phyloP scores from a whole-genome alignment of 2,888 invertebrate genomes.

The Callyntrura sp. region DNA sequence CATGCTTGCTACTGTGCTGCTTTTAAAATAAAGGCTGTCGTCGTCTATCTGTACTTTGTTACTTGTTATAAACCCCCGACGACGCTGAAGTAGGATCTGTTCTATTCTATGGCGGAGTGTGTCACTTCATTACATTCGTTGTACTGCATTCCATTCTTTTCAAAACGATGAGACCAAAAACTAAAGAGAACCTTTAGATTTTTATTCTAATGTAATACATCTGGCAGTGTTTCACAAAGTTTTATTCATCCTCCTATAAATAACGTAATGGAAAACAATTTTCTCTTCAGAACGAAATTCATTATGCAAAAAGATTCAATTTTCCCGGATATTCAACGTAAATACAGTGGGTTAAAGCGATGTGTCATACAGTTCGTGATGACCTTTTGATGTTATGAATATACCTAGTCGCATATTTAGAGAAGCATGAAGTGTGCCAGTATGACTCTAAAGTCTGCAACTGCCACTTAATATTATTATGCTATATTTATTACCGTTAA shows the following conservation, averaged over 20 bases:
- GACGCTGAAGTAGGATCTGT: constrained; percentile 24
- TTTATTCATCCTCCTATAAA: constrained; percentile 65
- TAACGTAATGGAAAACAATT: constrained; percentile 42
- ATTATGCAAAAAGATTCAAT: constrained; percentile 18
- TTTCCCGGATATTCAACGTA: constrained; percentile 41
- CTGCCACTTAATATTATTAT: constrained; percentile 2
- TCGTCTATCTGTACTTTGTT: constrained; percentile 59
- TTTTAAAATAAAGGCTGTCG: constrained; percentile 61
- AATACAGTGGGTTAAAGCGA: neutral
- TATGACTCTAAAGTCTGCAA: neutral
- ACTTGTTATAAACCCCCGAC: constrained; percentile 25
- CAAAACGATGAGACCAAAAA: constrained; percentile 8
- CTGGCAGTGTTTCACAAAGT: constrained; percentile 67
- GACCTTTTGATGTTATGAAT: constrained; percentile 50
- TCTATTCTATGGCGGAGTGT: constrained; percentile 44
- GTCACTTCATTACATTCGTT: constrained; percentile 61
- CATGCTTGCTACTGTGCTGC: constrained; percentile 47
- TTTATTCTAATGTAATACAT: constrained; percentile 60
- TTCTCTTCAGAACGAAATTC: constrained; percentile 22
- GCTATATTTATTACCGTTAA: neutral
- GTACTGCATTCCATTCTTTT: constrained; percentile 72
- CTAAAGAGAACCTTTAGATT: constrained; percentile 17
- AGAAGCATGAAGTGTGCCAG: neutral
- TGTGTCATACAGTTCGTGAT: constrained; percentile 34
- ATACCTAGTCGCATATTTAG: neutral